These are phyloP conservation scores for Hirtodrosophila cameraria DNA, from an alignment of 2,888 invertebrate genomes.

Conservation along the genomic window DNA sequence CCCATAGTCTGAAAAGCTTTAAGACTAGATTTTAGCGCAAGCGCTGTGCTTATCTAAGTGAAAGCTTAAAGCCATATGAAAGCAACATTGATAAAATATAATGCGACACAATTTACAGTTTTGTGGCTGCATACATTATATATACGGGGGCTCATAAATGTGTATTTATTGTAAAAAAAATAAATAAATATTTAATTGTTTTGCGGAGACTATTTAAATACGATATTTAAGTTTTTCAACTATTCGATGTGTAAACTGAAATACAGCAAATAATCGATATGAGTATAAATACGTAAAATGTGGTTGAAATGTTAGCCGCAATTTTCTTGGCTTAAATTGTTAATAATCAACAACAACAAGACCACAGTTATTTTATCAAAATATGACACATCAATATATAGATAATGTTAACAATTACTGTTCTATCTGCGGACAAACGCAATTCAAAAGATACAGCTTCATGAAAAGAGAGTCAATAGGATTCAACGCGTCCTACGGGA, in stretches of 20 bases:
- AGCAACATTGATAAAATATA: conserved; percentile 7
- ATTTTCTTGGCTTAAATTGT: background rate
- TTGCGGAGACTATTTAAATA: too few relatives aligned
- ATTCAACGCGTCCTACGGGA: conserved; percentile 18
- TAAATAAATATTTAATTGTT: background rate
- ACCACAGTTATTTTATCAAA: background rate
- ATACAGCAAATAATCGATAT: too few relatives aligned
- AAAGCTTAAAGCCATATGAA: conserved; percentile 12
- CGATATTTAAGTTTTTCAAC: too few relatives aligned
- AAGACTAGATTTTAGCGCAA: conserved; percentile 14
- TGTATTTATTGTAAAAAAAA: background rate
- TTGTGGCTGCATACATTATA: conserved; percentile 19
- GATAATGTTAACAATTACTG: conserved; percentile 11
- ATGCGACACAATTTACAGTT: conserved; percentile 26
- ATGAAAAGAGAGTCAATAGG: conserved; percentile 3
- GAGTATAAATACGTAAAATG: too few relatives aligned
- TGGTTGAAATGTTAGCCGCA: too few relatives aligned
- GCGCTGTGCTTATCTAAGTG: conserved; percentile 1
- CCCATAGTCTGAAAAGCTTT: background rate
- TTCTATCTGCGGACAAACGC: conserved; percentile 1
- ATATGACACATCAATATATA: conserved; percentile 9
- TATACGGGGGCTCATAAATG: background rate
- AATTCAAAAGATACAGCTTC: conserved; percentile 3
- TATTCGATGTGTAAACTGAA: too few relatives aligned
- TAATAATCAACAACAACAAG: background rate